Base-by-base conservation (phyloP, 2,888 invertebrate species). In the Malacosoma neustria region DNA sequence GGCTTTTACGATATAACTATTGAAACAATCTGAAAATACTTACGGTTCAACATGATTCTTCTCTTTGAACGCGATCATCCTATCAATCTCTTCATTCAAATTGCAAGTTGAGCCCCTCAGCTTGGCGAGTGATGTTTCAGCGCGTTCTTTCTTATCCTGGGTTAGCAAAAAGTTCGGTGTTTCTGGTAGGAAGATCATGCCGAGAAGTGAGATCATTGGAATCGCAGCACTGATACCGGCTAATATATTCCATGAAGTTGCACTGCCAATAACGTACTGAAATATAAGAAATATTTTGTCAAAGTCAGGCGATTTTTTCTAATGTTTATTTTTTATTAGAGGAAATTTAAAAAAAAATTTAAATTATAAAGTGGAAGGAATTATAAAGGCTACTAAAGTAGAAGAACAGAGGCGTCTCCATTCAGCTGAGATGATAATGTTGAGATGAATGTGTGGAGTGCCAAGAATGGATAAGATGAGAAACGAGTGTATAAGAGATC, bases 161-260 rank as follows among this genome's bases (percentile, higher is more conserved):
- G 88, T 87, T 11, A 93, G 81, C 9, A 92, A 87, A 67, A 89
- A 93, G 53, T 92, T 89, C 1, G 93, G 93, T 0, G 92, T 89
- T 58, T 93, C 93, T 0, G 93, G 93, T 37, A 92, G 84, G 7
- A 90, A 61, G 13, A 90, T 72, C 82, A 91, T 89, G 0, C 89
- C 70, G 0, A 90, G 45, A 0, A 92, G 59, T 0, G 91, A 89
- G 1, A 90, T 39, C 0, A 89, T 75, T 0, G 92, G 90, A 1
- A 92, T 57, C 1, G 88, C 60, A 0, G 89, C 79, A 49, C 91
- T 91, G 44, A 92, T 66, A 0, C 88, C 87, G 0, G 93, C 92
- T 32, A 91, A 72, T 3, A 87, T 65, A 40, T 89, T 87, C 93
- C 93, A 93, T 13, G 86, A 58, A 5, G 90, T 76, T 5, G 77